Base-by-base conservation (phyloP, 2,888 invertebrate genomes). In the Thyatira batis region DNA sequence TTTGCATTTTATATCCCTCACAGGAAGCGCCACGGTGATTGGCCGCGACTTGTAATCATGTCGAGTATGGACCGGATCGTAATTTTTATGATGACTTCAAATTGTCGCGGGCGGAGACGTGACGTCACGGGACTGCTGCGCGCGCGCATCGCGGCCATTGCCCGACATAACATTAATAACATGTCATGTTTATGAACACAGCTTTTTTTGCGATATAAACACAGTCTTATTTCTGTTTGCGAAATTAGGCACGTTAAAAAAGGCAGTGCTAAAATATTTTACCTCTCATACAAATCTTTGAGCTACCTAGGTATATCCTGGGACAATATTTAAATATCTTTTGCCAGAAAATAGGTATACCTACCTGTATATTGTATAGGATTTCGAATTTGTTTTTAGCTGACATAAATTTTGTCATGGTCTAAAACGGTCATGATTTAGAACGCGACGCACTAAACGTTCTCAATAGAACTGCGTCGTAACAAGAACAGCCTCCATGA, bases 11-110 rank as follows among this genome's bases (percentile, higher is more conserved):
- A 39, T 39, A 39, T 39, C 39, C 8, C 39, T 39, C 39, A 8
- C 39, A 39, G 17, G 39, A 39, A 39, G 17, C 39, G 9, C 9
- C 11, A 9, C 9, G 9, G 20, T 20, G 27, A 48, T 61, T 49
- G 56, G 55, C 59, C 51, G 51, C 50, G 53, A 51, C 48, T 45
- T 17, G 58, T 70, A 73, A 79, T 78, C 70, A 75, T 73, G 78
- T 76, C 79, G 73, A 65, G 81, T 74, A 62, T 53, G 59, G 65
- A 79, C 79, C 68, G 79, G 82, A 76, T 78, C 71, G 69, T 73
- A 74, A 78, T 78, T 78, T 80, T 81, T 76, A 80, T 78, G 74
- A 83, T 77, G 68, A 68, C 68, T 59, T 57, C 61, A 69, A 80
- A 80, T 80, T 83, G 78, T 76, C 71, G 69, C 72, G 57, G 68